Percentiles rank a stretch among this genome's conserved stretches.
These are phyloP conservation scores for Clepsis dumicolana DNA, from an alignment of 2,888 invertebrate species.

Conservation along the genomic window DNA sequence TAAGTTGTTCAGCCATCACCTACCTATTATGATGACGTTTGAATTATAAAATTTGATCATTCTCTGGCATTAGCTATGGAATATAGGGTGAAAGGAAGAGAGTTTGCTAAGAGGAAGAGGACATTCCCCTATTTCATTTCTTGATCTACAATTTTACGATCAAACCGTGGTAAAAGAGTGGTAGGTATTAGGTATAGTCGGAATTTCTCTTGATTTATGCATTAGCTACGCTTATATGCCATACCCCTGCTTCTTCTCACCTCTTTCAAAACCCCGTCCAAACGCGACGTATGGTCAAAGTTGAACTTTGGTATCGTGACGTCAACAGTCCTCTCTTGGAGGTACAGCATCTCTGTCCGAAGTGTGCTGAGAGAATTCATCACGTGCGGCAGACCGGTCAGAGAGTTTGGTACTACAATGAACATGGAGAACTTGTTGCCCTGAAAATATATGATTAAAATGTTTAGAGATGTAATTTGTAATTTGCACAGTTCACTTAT, in stretches of 20 bases:
- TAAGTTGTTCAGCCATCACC: not conserved
- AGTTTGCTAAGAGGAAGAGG: too few relatives aligned
- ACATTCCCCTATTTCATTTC: too few relatives aligned
- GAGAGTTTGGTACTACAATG: conserved; percentile 89
- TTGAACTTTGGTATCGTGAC: conserved; percentile 91
- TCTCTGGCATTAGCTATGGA: too few relatives aligned
- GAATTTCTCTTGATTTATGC: too few relatives aligned
- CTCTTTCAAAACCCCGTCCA: conserved; percentile 87
- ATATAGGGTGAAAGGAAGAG: too few relatives aligned
- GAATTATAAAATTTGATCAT: too few relatives aligned
- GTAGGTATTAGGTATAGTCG: too few relatives aligned
- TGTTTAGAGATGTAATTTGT: not conserved
- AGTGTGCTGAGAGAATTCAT: conserved; percentile 86
- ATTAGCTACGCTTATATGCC: not conserved
- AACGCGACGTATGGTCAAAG: conserved; percentile 89
- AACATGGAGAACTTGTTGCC: conserved; percentile 91
- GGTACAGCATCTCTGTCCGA: conserved; percentile 84
- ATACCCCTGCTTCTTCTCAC: conserved; percentile 68
- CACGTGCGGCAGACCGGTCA: conserved; percentile 87
- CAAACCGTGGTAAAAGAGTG: too few relatives aligned
- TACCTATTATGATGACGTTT: too few relatives aligned
- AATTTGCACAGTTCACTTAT: too few relatives aligned
- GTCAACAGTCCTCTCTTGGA: conserved; percentile 87
- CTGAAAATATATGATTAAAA: conserved; percentile 66
- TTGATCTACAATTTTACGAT: too few relatives aligned